Evolutionary conservation across 2,888 invertebrate genomes (phyloP).

Genomic region (Trichopoda pennipes): DNA sequence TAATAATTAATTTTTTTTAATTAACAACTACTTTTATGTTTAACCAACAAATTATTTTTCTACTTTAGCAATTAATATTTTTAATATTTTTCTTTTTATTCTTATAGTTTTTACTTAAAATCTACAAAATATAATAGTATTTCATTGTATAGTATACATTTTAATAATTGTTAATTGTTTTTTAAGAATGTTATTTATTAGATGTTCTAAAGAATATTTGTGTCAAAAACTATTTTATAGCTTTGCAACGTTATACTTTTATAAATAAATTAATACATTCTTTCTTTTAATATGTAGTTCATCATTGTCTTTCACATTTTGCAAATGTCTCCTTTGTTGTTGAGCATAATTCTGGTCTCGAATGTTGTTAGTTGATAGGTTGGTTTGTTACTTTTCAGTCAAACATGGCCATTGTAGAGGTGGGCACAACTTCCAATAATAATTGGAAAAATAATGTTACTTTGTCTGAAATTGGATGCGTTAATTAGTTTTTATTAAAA

Average conservation of each 20-base stretch:
- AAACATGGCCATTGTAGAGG: constrained; percentile 85
- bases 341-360: constrained; percentile 52
- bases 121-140: constrained; percentile 57
- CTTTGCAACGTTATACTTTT: constrained; percentile 48
- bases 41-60: constrained; percentile 51
- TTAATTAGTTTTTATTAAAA: constrained; percentile 55
- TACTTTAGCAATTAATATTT: background rate
- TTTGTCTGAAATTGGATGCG: constrained; percentile 85
- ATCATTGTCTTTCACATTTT: constrained; percentile 19
- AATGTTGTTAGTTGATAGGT: background rate
- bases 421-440: constrained; percentile 94
- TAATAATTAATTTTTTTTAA: background rate
- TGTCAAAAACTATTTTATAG: constrained; percentile 69
- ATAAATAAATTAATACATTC: constrained; percentile 4
- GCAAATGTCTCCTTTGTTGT: constrained; percentile 24
- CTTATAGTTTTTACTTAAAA: constrained; percentile 32
- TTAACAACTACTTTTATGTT: constrained; percentile 45
- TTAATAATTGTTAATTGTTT: constrained; percentile 40
- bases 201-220: constrained; percentile 58
- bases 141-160: constrained; percentile 47
- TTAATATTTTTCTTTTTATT: constrained; percentile 18
- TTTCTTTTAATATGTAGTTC: constrained; percentile 12
- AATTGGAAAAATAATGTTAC: constrained; percentile 94
- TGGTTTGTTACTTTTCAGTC: constrained; percentile 73
- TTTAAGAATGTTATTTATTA: constrained; percentile 22